Percentiles rank a stretch among this genome's conserved stretches.
Conservation (phyloP, 2,113 vertebrate species). For the Micronycteris hirsuta region DNA sequence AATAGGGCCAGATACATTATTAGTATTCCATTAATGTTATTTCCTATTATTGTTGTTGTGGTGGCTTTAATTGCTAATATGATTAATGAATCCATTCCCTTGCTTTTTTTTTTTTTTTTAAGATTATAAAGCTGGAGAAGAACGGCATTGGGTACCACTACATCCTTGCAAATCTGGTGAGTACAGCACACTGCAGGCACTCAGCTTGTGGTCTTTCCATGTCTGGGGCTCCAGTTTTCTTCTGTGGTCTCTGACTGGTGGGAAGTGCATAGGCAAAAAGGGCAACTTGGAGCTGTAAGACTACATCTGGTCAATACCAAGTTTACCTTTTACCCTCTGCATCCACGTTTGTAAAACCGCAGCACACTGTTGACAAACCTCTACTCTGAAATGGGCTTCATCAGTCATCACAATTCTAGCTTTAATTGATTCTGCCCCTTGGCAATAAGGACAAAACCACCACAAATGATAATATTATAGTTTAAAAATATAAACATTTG, state of each 20-base stretch:
- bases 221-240: background rate
- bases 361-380: background rate
- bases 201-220: background rate
- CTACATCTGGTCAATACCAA: background rate
- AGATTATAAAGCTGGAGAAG: constrained; percentile 96
- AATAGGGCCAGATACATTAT: background rate
- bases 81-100: background rate
- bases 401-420: background rate
- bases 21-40: background rate
- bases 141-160: constrained; percentile 98
- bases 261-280: background rate
- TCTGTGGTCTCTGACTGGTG: background rate
- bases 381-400: background rate
- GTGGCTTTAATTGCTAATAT: background rate
- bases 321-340: background rate
- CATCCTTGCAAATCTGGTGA: constrained; percentile 98
- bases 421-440: background rate
- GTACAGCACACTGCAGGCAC: constrained; percentile 40
- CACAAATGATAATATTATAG: background rate
- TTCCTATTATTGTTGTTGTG: background rate
- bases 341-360: background rate
- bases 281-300: background rate
- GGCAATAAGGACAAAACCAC: background rate
- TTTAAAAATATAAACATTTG: background rate
- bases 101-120: constrained; percentile 57